Evolutionary conservation across 2,888 invertebrate species (phyloP).

Genomic region (Tolmerus cingulatus): DNA sequence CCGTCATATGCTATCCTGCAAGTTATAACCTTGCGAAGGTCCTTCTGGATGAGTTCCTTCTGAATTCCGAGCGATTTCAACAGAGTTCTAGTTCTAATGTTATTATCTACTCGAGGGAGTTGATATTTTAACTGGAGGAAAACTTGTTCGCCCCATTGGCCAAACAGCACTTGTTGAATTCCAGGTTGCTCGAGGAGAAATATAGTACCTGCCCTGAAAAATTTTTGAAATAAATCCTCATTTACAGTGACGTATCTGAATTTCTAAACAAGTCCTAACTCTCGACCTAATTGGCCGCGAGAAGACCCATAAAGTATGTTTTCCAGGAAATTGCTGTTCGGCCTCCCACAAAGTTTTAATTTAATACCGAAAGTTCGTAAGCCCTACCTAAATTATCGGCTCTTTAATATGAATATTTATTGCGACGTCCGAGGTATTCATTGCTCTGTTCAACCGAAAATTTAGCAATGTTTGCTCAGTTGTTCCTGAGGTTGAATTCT

Average conservation of each 20-base stretch:
- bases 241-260: not conserved
- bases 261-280: not conserved
- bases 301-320: not conserved
- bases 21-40: not conserved
- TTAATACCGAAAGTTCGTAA: conserved; percentile 11
- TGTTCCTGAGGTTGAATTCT: not conserved
- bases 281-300: not conserved
- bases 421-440: not conserved
- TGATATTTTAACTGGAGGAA: not conserved
- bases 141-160: not conserved
- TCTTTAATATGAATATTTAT: conserved; percentile 21
- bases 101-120: not conserved
- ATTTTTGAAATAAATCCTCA: not conserved
- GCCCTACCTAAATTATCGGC: not conserved
- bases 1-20: not conserved
- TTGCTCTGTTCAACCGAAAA: not conserved
- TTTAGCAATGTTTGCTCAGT: not conserved
- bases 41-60: not conserved
- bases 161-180: not conserved
- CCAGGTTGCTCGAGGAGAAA: not conserved
- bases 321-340: not conserved
- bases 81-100: not conserved
- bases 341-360: not conserved
- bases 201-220: not conserved
- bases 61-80: not conserved